Conservation (phyloP, 1,140 invertebrate genomes). For the Brachionus koreanus region DNA sequence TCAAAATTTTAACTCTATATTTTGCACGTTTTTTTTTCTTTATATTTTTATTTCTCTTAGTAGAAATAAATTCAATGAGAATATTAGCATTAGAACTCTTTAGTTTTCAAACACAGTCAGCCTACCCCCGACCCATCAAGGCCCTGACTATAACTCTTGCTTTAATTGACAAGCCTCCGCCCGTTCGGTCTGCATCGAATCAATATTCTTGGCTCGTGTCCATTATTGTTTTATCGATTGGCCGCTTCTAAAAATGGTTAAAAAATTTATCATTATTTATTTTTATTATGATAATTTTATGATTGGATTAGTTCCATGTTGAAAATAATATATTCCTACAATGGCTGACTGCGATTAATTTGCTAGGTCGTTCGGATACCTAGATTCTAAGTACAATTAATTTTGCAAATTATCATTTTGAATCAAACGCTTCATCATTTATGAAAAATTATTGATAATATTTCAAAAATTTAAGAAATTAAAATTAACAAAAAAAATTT, state of each 20-base stretch:
- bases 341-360: neutral
- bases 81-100: neutral
- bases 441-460: too few relatives aligned
- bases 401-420: too few relatives aligned
- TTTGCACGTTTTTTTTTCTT: constrained; percentile 17
- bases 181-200: neutral
- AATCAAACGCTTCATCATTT: too few relatives aligned
- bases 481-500: too few relatives aligned
- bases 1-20: neutral
- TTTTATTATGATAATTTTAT: neutral
- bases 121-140: neutral
- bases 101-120: neutral
- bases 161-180: neutral
- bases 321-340: neutral
- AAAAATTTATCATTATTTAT: neutral
- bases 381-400: too few relatives aligned
- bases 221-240: neutral
- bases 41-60: neutral
- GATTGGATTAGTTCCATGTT: neutral
- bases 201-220: neutral
- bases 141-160: neutral
- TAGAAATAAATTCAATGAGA: constrained; percentile 4
- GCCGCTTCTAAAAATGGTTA: neutral
- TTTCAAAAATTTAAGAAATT: too few relatives aligned
- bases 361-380: neutral